phyloP scores from a whole-genome alignment of 2,113 vertebrate genomes.

The Siniperca chuatsi region DNA sequence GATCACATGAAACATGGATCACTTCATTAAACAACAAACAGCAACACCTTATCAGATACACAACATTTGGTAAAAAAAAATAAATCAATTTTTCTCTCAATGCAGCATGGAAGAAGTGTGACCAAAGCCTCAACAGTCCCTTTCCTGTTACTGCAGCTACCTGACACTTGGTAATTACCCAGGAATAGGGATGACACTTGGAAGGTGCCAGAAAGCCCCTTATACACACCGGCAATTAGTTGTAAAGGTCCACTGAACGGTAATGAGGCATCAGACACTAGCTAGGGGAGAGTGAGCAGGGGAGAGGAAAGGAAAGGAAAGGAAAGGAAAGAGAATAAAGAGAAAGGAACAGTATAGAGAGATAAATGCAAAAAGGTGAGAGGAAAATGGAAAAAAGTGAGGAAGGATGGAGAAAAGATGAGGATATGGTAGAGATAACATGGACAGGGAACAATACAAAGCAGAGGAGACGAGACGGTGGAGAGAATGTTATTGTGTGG shows the following conservation, averaged over 20 bases:
- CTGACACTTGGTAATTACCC: slow-evolving; percentile 67
- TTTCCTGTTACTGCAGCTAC: slow-evolving; percentile 49
- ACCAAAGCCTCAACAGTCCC: slow-evolving; percentile 23
- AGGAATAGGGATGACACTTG: slow-evolving; percentile 47
- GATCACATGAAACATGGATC: not conserved
- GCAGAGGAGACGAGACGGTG: not conserved
- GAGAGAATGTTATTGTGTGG: slow-evolving; percentile 7
- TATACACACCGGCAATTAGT: slow-evolving; percentile 68
- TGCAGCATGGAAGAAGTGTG: not conserved
- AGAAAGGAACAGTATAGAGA: not conserved
- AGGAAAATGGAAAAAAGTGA: not conserved
- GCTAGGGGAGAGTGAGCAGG: not conserved
- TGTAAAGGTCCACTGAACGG: slow-evolving; percentile 57
- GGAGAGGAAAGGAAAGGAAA: slow-evolving; percentile 4
- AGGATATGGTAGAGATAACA: not conserved
- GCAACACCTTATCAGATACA: not conserved
- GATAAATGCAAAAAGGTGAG: not conserved
- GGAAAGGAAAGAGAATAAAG: not conserved
- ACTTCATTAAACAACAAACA: slow-evolving; percentile 6
- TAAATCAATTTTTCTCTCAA: not conserved
- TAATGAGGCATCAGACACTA: slow-evolving; percentile 52
- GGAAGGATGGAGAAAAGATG: not conserved
- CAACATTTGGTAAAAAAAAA: not conserved
- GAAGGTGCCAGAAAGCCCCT: slow-evolving; percentile 48
- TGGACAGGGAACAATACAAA: slow-evolving; percentile 12